These are phyloP conservation scores for Drosophila anceps DNA, from an alignment of 2,888 invertebrate genomes.

Conservation along the genomic window DNA sequence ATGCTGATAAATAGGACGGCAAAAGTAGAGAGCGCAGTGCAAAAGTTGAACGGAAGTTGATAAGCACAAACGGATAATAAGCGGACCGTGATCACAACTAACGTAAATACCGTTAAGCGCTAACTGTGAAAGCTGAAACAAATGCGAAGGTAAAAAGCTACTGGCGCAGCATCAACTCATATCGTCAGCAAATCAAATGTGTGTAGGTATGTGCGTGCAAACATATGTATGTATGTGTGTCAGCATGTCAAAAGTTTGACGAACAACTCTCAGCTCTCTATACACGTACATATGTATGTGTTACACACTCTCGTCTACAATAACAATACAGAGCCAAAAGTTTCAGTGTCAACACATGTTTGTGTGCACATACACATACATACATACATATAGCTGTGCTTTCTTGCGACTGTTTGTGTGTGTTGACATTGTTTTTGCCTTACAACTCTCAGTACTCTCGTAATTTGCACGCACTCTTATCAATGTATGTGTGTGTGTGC, in stretches of 20 bases:
- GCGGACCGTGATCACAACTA: neutral
- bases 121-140: slow-evolving; percentile 54
- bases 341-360: slow-evolving; percentile 43
- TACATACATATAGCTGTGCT: neutral
- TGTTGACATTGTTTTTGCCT: slow-evolving; percentile 48
- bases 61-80: slow-evolving; percentile 30
- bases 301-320: neutral
- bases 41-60: slow-evolving; percentile 58
- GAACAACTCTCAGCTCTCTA: slow-evolving; percentile 24
- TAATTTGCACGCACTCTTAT: slow-evolving; percentile 46
- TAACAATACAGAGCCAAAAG: slow-evolving; percentile 10
- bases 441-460: slow-evolving; percentile 43
- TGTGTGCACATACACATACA: neutral
- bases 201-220: neutral
- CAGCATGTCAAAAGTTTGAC: slow-evolving; percentile 65
- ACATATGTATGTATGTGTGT: slow-evolving; percentile 44
- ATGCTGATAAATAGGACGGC: slow-evolving; percentile 59
- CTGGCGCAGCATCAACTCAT: slow-evolving; percentile 26
- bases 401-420: slow-evolving; percentile 4
- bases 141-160: slow-evolving; percentile 41
- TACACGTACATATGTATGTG: slow-evolving; percentile 1
- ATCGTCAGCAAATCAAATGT: slow-evolving; percentile 19
- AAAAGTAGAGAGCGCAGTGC: slow-evolving; percentile 41
- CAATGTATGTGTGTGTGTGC: slow-evolving; percentile 13
- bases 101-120: slow-evolving; percentile 10